Conservation (phyloP, 1,140 invertebrate genomes). For the Maniola jurtina region DNA sequence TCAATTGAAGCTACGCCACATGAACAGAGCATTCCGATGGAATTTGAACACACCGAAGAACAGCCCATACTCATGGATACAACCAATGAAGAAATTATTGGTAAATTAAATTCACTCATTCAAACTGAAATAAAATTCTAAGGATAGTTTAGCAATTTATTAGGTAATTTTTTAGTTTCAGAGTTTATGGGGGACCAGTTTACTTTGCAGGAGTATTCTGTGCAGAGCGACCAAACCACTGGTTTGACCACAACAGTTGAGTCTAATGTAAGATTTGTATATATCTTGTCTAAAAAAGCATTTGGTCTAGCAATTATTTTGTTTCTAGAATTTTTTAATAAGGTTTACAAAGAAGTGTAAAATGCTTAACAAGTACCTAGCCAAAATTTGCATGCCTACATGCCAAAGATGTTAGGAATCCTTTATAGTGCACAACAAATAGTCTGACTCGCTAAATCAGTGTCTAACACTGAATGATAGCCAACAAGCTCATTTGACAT, state of each 20-base stretch:
- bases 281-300: no score
- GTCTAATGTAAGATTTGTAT: conserved; percentile 49
- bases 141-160: no score
- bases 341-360: no score
- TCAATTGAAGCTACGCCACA: conserved; percentile 40
- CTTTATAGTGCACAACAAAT: no score
- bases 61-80: conserved; percentile 64
- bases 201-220: conserved; percentile 56
- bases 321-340: no score
- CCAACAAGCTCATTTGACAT: no score
- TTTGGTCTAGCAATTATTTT: no score
- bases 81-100: conserved; percentile 63
- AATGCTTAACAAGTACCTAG: no score
- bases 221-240: conserved; percentile 51
- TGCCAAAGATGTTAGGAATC: no score
- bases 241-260: conserved; percentile 45
- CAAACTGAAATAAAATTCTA: background rate
- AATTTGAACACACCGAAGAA: conserved; percentile 60
- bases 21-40: conserved; percentile 57
- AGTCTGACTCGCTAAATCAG: no score
- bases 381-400: no score
- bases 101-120: conserved; percentile 34
- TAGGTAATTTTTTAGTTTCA: conserved; percentile 42
- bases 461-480: no score
- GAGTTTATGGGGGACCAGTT: conserved; percentile 67